Conservation (phyloP, 2,113 vertebrate species). For the Jacana jacana region DNA sequence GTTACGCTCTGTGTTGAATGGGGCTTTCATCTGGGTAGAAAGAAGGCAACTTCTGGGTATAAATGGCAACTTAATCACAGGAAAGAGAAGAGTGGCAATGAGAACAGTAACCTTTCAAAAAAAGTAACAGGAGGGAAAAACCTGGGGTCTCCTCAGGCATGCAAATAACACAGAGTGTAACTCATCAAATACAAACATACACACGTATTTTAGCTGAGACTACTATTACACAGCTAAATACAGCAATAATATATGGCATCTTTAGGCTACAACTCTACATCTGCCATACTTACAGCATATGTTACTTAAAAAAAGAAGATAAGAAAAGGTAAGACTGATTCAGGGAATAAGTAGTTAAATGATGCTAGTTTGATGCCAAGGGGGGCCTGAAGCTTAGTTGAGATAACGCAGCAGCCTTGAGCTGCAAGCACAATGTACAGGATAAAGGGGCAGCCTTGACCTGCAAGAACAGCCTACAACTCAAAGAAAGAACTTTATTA, state of each 20-base stretch:
- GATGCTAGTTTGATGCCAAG: no score
- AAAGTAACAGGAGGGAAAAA: not conserved
- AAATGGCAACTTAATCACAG: not conserved
- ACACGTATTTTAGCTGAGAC: not conserved
- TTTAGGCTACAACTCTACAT: not conserved
- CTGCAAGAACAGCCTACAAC: no score
- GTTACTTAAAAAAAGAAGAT: not conserved
- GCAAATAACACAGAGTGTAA: not conserved
- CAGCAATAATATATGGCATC: not conserved
- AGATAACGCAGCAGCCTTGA: no score
- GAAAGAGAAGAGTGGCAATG: not conserved
- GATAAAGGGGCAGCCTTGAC: no score
- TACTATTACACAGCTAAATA: not conserved
- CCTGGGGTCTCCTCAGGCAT: not conserved
- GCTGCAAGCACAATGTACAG: no score
- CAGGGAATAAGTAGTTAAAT: no score
- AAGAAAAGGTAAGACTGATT: not conserved
- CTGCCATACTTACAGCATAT: not conserved
- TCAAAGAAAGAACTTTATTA: no score
- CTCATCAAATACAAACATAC: not conserved
- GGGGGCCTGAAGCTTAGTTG: no score
- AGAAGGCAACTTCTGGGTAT: no score
- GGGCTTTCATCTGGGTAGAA: not conserved
- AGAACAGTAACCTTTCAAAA: not conserved
- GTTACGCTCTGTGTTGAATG: rapidly evolving